These are phyloP conservation scores for Agriopis leucophaearia DNA, from an alignment of 2,888 invertebrate genomes.

Conservation along the genomic window DNA sequence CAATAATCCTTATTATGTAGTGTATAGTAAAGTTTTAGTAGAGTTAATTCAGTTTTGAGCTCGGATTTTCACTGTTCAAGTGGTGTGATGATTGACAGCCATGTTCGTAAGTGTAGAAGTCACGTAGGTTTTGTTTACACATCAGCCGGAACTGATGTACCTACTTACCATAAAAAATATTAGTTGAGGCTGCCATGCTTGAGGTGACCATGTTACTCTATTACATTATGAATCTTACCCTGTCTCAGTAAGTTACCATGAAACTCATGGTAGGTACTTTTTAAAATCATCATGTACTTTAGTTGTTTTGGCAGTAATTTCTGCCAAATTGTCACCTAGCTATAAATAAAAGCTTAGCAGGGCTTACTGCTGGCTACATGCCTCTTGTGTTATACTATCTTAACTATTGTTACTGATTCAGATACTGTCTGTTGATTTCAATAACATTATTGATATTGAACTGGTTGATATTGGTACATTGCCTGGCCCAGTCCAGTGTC, in stretches of 20 bases:
- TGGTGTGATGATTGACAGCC: constrained; percentile 58
- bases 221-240: neutral
- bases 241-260: no score
- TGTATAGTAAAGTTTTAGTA: neutral
- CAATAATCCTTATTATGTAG: neutral
- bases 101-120: constrained; percentile 60
- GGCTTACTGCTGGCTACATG: no score
- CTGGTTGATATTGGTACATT: no score
- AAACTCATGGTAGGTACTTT: neutral
- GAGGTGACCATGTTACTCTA: constrained; percentile 7
- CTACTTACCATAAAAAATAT: constrained; percentile 21
- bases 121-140: constrained; percentile 63
- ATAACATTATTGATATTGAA: no score
- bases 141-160: constrained; percentile 33
- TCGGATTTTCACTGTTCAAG: constrained; percentile 8
- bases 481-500: no score
- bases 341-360: neutral
- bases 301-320: neutral
- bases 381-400: no score
- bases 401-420: no score
- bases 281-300: no score
- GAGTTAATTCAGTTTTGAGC: neutral
- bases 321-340: neutral
- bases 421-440: no score
- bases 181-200: constrained; percentile 19